Evolutionary conservation across 2,888 invertebrate genomes (phyloP).

Genomic region (Reticulitermes lucifugus): DNA sequence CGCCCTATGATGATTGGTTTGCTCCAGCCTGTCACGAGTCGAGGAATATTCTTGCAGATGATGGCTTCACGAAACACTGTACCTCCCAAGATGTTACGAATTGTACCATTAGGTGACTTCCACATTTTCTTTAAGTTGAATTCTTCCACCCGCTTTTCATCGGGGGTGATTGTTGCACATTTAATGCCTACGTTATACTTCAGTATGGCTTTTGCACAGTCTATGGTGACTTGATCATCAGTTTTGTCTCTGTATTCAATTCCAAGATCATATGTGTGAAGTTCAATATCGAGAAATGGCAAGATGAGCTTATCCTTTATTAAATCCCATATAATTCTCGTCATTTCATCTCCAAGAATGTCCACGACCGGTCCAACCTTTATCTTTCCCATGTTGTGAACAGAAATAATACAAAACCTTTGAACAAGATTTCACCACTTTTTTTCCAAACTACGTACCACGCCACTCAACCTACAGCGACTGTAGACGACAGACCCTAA

Average conservation of each 20-base stretch:
- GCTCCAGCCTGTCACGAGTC: conserved; percentile 94
- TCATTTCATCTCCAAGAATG: conserved; percentile 96
- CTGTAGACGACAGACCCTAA: neutral
- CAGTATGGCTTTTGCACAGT: conserved; percentile 96
- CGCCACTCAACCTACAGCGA: neutral
- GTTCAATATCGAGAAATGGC: conserved; percentile 94
- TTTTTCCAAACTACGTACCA: neutral
- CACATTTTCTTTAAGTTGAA: conserved; percentile 91
- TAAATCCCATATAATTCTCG: conserved; percentile 97
- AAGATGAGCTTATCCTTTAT: conserved; percentile 97
- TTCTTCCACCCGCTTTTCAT: conserved; percentile 94
- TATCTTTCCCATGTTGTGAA: conserved; percentile 50
- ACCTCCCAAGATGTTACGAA: conserved; percentile 88
- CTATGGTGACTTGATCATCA: conserved; percentile 94
- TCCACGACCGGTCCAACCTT: conserved; percentile 90
- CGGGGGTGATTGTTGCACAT: conserved; percentile 98
- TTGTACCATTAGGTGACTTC: conserved; percentile 91
- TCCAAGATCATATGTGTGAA: conserved; percentile 94
- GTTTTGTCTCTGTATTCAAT: conserved; percentile 96
- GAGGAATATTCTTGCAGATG: conserved; percentile 93
- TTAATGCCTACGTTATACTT: conserved; percentile 99
- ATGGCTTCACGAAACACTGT: conserved; percentile 89
- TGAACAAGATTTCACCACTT: neutral
- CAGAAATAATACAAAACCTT: neutral
- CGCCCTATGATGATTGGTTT: conserved; percentile 98